These are phyloP conservation scores for Polydrusus tereticollis DNA, from an alignment of 2,888 invertebrate genomes.

Conservation along the genomic window DNA sequence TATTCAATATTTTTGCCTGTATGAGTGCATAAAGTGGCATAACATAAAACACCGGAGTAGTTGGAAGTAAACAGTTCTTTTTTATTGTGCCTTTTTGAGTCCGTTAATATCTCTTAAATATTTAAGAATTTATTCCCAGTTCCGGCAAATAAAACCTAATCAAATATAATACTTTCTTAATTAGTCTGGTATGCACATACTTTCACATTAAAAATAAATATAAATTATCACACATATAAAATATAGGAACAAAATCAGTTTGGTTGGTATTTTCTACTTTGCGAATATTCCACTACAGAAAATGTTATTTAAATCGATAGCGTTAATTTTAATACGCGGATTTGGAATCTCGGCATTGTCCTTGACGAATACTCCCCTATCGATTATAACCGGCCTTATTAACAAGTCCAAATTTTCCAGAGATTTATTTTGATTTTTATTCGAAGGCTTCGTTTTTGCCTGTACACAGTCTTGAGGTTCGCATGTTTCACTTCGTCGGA, in stretches of 20 bases:
- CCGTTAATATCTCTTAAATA: no score
- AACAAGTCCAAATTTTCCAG: not conserved
- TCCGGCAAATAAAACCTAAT: no score
- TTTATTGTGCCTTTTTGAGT: no score
- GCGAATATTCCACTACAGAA: not conserved
- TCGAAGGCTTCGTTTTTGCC: not conserved
- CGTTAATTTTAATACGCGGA: not conserved
- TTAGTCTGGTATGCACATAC: no score
- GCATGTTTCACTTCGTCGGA: not conserved
- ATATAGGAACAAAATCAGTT: not conserved
- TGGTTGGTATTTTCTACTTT: not conserved
- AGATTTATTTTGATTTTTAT: not conserved
- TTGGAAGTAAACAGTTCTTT: no score
- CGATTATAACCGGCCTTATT: not conserved
- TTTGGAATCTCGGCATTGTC: not conserved
- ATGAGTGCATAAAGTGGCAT: no score
- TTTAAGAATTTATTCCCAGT: no score
- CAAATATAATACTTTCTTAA: no score
- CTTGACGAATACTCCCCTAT: conserved; percentile 3
- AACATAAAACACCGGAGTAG: no score
- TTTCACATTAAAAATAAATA: no score
- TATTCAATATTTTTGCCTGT: no score
- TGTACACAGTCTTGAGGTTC: not conserved
- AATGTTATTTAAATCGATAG: not conserved
- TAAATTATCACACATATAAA: not conserved